Percentiles rank a stretch among this genome's conserved stretches.
Evolutionary conservation across 2,113 vertebrate genomes (phyloP).

Genomic region (Brienomyrus brachyistius): DNA sequence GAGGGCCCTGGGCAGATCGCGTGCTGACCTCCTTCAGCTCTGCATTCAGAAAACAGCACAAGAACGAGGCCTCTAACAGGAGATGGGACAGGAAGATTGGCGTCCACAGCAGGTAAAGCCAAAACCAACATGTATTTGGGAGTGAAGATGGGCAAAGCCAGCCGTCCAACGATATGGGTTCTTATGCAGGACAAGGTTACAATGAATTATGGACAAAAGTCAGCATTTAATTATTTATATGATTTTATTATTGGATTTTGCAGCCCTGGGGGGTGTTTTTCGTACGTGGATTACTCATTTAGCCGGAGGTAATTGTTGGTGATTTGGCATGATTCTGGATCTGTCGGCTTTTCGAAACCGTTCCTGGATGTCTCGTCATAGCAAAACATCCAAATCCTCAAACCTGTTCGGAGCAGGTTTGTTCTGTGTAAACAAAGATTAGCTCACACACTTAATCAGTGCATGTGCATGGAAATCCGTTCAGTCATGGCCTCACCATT

Average conservation of each 20-base stretch:
- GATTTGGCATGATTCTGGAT: too few relatives aligned
- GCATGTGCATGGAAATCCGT: too few relatives aligned
- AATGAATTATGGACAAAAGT: not conserved
- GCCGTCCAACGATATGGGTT: not conserved
- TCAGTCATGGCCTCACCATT: too few relatives aligned
- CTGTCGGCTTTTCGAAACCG: too few relatives aligned
- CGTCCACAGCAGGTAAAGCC: not conserved
- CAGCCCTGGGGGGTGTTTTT: not conserved
- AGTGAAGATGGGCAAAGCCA: not conserved
- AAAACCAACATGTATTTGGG: not conserved
- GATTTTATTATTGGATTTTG: not conserved
- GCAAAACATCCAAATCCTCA: too few relatives aligned
- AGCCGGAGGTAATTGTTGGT: too few relatives aligned
- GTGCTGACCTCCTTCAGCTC: not conserved
- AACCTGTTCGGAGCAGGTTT: too few relatives aligned
- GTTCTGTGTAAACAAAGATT: too few relatives aligned
- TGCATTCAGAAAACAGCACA: not conserved
- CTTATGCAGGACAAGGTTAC: not conserved
- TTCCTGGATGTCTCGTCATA: too few relatives aligned
- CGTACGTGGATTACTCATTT: too few relatives aligned
- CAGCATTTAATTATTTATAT: not conserved
- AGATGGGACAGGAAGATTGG: not conserved
- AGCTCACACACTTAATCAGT: too few relatives aligned
- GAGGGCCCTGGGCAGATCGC: not conserved
- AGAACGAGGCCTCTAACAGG: not conserved